These are phyloP conservation scores for Thomomys bottae DNA, from an alignment of 2,113 vertebrate genomes.

Conservation along the genomic window DNA sequence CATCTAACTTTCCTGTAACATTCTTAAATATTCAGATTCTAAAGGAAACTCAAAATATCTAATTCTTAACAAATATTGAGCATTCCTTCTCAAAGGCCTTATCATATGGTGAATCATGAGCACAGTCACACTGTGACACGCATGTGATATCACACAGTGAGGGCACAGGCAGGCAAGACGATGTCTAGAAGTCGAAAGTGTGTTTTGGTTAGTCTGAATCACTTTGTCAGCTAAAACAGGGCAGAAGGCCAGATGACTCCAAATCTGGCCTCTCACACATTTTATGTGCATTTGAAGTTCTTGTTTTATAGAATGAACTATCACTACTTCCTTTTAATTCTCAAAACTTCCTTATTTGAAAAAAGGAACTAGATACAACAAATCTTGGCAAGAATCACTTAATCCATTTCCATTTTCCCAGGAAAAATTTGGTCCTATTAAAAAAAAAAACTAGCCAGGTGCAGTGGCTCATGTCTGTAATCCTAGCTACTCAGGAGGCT, in stretches of 20 bases:
- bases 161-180: background rate
- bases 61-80: background rate
- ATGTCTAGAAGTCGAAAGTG: background rate
- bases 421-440: background rate
- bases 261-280: background rate
- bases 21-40: slow-evolving; percentile 32
- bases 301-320: slow-evolving; percentile 22
- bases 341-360: background rate
- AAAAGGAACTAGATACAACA: background rate
- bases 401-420: background rate
- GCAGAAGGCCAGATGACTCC: slow-evolving; percentile 9
- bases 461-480: too few species aligned
- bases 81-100: background rate
- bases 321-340: background rate
- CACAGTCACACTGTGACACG: background rate
- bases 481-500: too few species aligned
- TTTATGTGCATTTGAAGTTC: background rate
- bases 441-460: background rate
- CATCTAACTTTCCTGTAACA: background rate
- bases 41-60: slow-evolving; percentile 43
- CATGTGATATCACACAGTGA: background rate
- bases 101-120: background rate
- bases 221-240: background rate
- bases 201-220: background rate
- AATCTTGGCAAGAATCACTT: slow-evolving; percentile 18